phyloP scores from a whole-genome alignment of 2,113 vertebrate genomes.

The Oreotrochilus melanogaster region DNA sequence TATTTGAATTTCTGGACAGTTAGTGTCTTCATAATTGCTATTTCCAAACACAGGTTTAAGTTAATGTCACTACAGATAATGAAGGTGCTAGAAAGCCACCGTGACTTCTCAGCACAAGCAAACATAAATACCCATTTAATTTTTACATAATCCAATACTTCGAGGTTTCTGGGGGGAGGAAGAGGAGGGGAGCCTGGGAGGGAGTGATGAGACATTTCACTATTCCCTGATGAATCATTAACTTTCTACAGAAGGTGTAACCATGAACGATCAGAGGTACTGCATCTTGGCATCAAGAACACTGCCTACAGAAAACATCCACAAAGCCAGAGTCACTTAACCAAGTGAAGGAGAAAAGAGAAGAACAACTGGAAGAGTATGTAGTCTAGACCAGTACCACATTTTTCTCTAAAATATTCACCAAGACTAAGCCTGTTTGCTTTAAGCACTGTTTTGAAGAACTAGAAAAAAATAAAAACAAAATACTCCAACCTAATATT shows the following conservation, averaged over 20 bases:
- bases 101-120: neutral
- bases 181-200: too few species aligned
- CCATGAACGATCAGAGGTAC: neutral
- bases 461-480: neutral
- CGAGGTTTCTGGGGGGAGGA: accelerated
- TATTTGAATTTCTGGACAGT: neutral
- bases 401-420: neutral
- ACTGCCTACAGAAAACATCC: neutral
- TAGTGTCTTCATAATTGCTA: neutral
- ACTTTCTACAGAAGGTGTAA: neutral
- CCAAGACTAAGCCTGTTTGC: neutral
- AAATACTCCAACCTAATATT: neutral
- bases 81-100: neutral
- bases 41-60: neutral
- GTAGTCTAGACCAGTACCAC: neutral
- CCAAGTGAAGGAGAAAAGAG: neutral
- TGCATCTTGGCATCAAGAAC: neutral
- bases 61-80: neutral
- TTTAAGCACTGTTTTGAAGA: neutral
- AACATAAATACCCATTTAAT: neutral
- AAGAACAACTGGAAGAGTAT: neutral
- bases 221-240: neutral
- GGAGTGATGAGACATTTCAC: neutral
- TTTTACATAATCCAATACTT: neutral
- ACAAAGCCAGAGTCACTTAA: neutral